phyloP scores from a whole-genome alignment of 1,140 invertebrate species.

The Psilanteris sp. region DNA sequence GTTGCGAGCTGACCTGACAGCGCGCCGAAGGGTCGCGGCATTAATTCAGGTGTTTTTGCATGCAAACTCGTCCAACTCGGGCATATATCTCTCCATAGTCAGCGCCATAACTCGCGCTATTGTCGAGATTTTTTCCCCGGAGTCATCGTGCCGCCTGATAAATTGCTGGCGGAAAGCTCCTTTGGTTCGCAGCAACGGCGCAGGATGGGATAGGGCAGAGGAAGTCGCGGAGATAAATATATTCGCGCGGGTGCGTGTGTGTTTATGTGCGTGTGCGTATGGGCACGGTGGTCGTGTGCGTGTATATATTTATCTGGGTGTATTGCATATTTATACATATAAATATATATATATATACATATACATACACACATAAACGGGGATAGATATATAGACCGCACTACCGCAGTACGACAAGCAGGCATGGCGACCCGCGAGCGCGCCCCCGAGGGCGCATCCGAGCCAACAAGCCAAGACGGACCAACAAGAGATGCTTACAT shows the following conservation, averaged over 20 bases:
- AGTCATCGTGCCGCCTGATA: conserved; percentile 33
- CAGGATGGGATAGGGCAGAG: background rate
- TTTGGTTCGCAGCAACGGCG: background rate
- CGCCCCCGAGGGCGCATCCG: background rate
- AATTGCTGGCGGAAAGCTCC: conserved; percentile 23
- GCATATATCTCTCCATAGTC: conserved; percentile 28
- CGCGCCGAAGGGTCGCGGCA: conserved; percentile 3
- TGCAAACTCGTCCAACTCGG: conserved; percentile 21
- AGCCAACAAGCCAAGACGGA: background rate
- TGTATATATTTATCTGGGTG: conserved; percentile 1
- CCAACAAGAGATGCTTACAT: conserved; percentile 22
- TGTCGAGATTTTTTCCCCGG: conserved; percentile 23
- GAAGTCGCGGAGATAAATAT: too few relatives aligned
- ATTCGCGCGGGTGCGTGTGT: too few relatives aligned
- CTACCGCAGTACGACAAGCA: conserved; percentile 42
- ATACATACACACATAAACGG: background rate
- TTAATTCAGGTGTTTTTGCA: conserved; percentile 36
- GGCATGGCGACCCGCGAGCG: background rate
- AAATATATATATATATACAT: background rate
- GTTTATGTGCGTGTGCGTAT: too few relatives aligned
- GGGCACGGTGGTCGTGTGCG: too few relatives aligned
- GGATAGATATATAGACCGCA: conserved; percentile 9
- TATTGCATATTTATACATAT: background rate
- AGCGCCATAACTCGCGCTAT: conserved; percentile 34
- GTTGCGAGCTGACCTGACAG: conserved; percentile 3